Conservation (phyloP, 2,888 invertebrate genomes). For the Periphyllus acericola region DNA sequence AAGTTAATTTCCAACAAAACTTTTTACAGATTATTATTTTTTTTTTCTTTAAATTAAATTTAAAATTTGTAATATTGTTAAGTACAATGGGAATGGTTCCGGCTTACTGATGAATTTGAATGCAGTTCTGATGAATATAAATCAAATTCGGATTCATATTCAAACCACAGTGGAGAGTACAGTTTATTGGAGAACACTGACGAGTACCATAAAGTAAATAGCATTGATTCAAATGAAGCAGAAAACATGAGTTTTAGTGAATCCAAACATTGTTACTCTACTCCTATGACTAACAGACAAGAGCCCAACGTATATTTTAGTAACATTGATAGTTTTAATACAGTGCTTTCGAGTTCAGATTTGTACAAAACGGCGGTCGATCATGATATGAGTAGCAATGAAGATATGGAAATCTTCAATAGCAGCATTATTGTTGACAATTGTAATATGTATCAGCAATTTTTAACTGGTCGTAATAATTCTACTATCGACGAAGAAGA, state of each 20-base stretch:
- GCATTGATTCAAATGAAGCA: not conserved
- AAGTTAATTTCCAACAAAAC: too few species aligned
- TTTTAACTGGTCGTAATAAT: constrained; percentile 1
- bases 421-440: constrained; percentile 3
- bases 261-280: constrained; percentile 35
- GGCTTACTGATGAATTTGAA: not conserved
- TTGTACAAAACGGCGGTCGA: constrained; percentile 41
- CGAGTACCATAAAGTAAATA: not conserved
- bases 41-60: too few species aligned
- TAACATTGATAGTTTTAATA: not conserved
- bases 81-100: not conserved
- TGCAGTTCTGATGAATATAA: not conserved
- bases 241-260: not conserved
- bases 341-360: constrained; percentile 33
- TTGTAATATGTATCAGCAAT: constrained; percentile 15
- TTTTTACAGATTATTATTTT: too few species aligned
- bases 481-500: constrained; percentile 15
- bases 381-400: not conserved
- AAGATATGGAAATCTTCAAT: constrained; percentile 44
- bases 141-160: constrained; percentile 10
- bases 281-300: constrained; percentile 28
- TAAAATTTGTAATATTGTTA: too few species aligned
- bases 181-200: not conserved
- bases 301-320: not conserved
- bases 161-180: constrained; percentile 5